Evolutionary conservation across 2,888 invertebrate genomes (phyloP).

Genomic region (Galerucella calmariensis): DNA sequence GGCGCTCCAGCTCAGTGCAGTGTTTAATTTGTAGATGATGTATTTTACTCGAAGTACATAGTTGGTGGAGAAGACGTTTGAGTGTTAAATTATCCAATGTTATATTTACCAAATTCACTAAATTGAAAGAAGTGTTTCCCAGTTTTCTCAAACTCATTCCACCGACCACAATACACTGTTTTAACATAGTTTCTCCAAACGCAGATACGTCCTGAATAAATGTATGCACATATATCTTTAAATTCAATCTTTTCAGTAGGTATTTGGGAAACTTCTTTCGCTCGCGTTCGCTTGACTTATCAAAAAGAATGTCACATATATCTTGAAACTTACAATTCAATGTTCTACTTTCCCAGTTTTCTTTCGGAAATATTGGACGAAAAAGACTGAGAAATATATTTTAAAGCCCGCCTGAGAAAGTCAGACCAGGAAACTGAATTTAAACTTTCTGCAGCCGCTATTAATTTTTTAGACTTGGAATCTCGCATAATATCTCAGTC

Average conservation of each 20-base stretch:
- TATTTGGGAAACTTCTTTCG: constrained; percentile 24
- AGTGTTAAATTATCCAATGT: no score
- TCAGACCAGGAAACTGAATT: constrained; percentile 17
- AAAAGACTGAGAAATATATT: constrained; percentile 22
- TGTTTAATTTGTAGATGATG: no score
- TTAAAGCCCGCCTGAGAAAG: constrained; percentile 17
- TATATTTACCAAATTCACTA: no score
- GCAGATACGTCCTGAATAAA: background rate
- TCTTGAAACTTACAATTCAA: constrained; percentile 36
- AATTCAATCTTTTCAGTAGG: constrained; percentile 33
- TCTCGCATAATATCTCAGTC: no score
- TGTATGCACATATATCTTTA: constrained; percentile 22
- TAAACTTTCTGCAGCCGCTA: constrained; percentile 5
- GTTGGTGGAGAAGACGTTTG: no score
- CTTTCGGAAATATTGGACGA: constrained; percentile 11
- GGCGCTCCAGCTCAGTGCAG: no score
- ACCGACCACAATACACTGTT: background rate
- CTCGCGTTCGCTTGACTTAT: constrained; percentile 26
- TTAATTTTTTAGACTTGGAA: background rate
- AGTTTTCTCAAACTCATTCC: background rate
- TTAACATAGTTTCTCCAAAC: background rate
- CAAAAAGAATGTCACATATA: constrained; percentile 34
- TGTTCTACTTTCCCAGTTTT: constrained; percentile 27
- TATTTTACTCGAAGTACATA: no score
- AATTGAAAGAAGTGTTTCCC: background rate